Evolutionary conservation across 1,140 invertebrate species (phyloP).

Genomic region (Diuraphis noxia): DNA sequence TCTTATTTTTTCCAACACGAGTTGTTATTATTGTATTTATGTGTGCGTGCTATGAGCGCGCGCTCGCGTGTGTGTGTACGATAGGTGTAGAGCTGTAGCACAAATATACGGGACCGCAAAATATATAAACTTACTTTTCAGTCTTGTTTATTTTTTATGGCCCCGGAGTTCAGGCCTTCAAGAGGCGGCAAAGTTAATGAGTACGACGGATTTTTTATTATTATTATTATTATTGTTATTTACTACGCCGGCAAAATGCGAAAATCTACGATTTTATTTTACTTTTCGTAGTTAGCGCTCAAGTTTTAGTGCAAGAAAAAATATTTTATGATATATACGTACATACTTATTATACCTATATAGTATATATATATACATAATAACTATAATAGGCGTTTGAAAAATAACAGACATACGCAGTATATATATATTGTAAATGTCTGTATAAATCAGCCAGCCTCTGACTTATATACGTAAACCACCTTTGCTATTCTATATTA

Average conservation of each 20-base stretch:
- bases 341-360: no score
- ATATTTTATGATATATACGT: neutral
- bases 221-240: slow-evolving; percentile 20
- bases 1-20: neutral
- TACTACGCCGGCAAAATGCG: neutral
- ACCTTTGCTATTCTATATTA: neutral
- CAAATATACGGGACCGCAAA: slow-evolving; percentile 33
- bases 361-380: neutral
- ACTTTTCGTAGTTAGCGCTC: neutral
- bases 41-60: neutral
- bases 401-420: neutral
- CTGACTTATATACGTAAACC: neutral
- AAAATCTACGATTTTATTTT: slow-evolving; percentile 30
- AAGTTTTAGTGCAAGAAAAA: neutral
- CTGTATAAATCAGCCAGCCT: neutral
- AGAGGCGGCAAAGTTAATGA: slow-evolving; percentile 35
- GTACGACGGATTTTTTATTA: slow-evolving; percentile 8
- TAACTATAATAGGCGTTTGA: neutral
- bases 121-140: neutral
- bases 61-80: neutral
- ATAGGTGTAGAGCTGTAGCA: neutral
- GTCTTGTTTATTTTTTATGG: slow-evolving; percentile 46
- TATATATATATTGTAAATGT: neutral
- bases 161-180: neutral
- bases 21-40: slow-evolving; percentile 22